phyloP scores from a whole-genome alignment of 2,797 vertebrate genomes.

The Argya squamiceps region DNA sequence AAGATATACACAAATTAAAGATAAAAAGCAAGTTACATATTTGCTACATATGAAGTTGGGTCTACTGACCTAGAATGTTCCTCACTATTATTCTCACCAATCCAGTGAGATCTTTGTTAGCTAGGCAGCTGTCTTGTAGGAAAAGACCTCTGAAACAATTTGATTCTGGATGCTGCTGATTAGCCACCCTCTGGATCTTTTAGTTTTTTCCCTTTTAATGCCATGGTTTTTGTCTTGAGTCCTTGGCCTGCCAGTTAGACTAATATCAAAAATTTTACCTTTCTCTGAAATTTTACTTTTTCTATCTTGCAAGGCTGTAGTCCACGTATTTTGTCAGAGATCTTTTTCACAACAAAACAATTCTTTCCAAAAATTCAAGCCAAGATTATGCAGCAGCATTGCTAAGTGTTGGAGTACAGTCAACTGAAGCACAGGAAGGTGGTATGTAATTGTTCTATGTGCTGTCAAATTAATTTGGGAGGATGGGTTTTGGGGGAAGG shows the following conservation, averaged over 20 bases:
- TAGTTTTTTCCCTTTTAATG: background rate
- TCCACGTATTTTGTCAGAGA: background rate
- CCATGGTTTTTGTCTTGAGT: background rate
- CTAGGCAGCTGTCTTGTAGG: background rate
- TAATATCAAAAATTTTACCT: background rate
- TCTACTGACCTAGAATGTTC: background rate
- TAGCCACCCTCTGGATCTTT: background rate
- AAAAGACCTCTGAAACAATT: background rate
- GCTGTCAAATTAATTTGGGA: background rate
- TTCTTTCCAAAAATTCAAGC: background rate
- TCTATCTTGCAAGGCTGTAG: background rate
- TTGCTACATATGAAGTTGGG: background rate
- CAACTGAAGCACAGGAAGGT: background rate
- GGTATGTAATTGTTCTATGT: background rate
- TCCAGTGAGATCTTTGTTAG: background rate
- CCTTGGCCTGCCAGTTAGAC: background rate
- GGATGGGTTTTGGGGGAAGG: background rate
- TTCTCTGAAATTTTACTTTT: background rate
- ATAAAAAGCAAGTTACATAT: background rate
- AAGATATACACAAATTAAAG: background rate
- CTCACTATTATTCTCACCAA: background rate
- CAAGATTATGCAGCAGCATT: background rate
- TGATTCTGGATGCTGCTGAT: background rate
- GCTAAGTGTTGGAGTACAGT: background rate
- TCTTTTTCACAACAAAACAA: background rate